Evolutionary conservation across 2,888 invertebrate species (phyloP).

Genomic region (Saturnia japonica): DNA sequence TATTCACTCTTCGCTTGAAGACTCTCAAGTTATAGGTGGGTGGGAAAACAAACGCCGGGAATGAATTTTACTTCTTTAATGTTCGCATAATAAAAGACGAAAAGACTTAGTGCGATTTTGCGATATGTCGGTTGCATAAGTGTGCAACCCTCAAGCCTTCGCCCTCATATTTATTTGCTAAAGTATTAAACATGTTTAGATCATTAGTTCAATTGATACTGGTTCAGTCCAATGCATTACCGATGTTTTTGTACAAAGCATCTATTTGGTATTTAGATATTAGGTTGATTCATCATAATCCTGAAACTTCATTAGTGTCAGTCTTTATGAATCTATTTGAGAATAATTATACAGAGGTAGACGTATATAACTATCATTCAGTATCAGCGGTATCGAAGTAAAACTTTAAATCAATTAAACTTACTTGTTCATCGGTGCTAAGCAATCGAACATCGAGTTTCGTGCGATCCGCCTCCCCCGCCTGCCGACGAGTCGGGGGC

Average conservation of each 20-base stretch:
- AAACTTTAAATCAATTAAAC: slow-evolving; percentile 11
- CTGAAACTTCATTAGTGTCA: neutral
- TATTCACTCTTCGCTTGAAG: too few species aligned
- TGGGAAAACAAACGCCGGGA: too few species aligned
- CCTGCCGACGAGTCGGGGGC: slow-evolving; percentile 65
- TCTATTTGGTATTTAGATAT: neutral
- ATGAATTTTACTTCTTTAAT: too few species aligned
- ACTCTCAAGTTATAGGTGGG: too few species aligned
- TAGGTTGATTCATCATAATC: neutral
- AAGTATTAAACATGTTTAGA: neutral
- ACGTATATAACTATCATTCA: neutral
- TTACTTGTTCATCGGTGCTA: slow-evolving; percentile 50
- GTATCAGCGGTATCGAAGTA: neutral
- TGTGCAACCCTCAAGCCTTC: too few species aligned
- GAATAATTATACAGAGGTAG: neutral
- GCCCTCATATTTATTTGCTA: neutral
- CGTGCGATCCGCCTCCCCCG: slow-evolving; percentile 62
- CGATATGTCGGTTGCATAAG: too few species aligned
- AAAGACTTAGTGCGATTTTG: too few species aligned
- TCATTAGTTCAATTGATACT: neutral
- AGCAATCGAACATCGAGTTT: slow-evolving; percentile 73
- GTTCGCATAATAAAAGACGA: too few species aligned
- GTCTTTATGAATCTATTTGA: neutral
- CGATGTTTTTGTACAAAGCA: neutral
- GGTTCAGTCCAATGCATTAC: neutral